phyloP scores from a whole-genome alignment of 2,113 vertebrate genomes.

The Clinocottus analis region DNA sequence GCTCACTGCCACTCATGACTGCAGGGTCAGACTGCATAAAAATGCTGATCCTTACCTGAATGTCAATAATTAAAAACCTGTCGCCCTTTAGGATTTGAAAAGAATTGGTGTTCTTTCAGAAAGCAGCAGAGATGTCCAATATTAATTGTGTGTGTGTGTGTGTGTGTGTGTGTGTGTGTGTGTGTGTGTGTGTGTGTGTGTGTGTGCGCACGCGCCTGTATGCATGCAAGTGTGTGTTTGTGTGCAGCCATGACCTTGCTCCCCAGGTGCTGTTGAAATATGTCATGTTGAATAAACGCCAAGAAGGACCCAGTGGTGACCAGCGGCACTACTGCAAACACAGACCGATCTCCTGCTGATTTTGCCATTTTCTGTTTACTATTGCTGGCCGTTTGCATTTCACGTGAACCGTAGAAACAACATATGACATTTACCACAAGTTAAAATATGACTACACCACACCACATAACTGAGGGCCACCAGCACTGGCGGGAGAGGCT shows the following conservation, averaged over 20 bases:
- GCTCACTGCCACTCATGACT: constrained; percentile 79
- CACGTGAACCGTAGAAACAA: constrained; percentile 61
- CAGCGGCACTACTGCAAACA: constrained; percentile 59
- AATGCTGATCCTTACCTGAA: constrained; percentile 82
- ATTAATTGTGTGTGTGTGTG: constrained; percentile 19
- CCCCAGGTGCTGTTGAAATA: constrained; percentile 63
- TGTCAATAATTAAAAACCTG: constrained; percentile 77
- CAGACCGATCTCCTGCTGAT: constrained; percentile 66
- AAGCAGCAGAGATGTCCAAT: constrained; percentile 37
- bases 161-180: background rate
- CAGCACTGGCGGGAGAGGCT: constrained; percentile 28
- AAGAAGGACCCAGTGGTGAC: constrained; percentile 52
- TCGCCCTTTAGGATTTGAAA: constrained; percentile 75
- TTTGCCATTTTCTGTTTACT: constrained; percentile 63
- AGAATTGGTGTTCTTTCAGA: constrained; percentile 36
- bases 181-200: constrained; percentile 8
- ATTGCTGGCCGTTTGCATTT: constrained; percentile 51
- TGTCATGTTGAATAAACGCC: constrained; percentile 71
- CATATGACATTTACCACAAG: constrained; percentile 70
- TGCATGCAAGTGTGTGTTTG: constrained; percentile 20
- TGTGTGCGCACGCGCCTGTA: background rate
- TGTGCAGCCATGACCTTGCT: constrained; percentile 63
- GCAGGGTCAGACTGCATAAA: constrained; percentile 83
- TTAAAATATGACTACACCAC: constrained; percentile 61
- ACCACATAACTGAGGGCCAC: constrained; percentile 41